Evolutionary conservation across 2,888 invertebrate species (phyloP).

Genomic region (Odontocolon sp.): DNA sequence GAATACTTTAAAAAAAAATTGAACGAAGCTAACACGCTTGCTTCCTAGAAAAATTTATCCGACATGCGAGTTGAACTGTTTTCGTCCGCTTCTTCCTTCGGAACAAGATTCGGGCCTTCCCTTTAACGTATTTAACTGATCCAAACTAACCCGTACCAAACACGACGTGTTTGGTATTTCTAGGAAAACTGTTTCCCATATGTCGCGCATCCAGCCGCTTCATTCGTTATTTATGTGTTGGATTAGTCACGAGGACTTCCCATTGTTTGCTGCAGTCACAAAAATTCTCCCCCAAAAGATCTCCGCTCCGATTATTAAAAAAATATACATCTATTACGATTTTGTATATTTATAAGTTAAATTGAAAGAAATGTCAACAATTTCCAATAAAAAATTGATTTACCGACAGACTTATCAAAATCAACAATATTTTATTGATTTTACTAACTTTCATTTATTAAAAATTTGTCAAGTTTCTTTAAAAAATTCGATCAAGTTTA

Average conservation of each 20-base stretch:
- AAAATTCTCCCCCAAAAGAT: constrained; percentile 33
- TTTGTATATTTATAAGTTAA: too few species aligned
- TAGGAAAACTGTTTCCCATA: constrained; percentile 43
- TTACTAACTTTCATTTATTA: too few species aligned
- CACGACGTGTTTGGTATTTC: constrained; percentile 21
- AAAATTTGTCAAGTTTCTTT: too few species aligned
- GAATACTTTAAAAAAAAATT: constrained; percentile 48
- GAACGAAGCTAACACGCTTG: too few species aligned
- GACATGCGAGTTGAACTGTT: too few species aligned
- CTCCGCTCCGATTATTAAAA: constrained; percentile 28
- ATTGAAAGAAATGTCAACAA: too few species aligned
- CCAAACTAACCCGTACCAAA: not conserved
- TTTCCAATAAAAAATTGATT: too few species aligned
- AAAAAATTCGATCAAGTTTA: constrained; percentile 20
- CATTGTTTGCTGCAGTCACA: constrained; percentile 40
- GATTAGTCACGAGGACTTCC: constrained; percentile 44
- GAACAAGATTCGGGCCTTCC: not conserved
- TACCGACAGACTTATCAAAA: too few species aligned
- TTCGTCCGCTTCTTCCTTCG: too few species aligned
- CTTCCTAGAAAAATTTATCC: too few species aligned
- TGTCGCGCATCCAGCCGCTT: constrained; percentile 22
- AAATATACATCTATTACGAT: not conserved
- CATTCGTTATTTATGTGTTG: constrained; percentile 13
- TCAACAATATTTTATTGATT: too few species aligned
- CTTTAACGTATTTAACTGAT: not conserved